Conservation (phyloP, 2,888 invertebrate genomes). For the Ophion ellenae region DNA sequence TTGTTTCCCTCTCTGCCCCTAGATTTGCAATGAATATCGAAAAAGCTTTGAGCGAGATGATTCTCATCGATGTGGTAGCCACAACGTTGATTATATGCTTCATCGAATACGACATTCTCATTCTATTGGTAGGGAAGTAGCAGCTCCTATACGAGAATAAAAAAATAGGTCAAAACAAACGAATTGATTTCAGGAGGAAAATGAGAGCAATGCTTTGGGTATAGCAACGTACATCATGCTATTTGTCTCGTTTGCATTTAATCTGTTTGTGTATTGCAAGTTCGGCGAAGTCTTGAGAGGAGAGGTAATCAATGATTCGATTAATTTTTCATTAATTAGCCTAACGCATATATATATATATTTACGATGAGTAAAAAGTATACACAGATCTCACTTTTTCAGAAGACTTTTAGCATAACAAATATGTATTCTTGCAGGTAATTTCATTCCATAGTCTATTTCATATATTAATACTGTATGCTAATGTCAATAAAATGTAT, state of each 20-base stretch:
- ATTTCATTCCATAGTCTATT: too few species aligned
- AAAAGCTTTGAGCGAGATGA: slow-evolving; percentile 73
- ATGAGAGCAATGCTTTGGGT: background rate
- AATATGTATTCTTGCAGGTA: too few species aligned
- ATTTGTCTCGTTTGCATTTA: background rate
- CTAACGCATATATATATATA: too few species aligned
- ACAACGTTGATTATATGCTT: slow-evolving; percentile 78
- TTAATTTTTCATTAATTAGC: background rate
- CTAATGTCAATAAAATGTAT: too few species aligned
- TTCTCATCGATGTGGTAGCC: slow-evolving; percentile 75
- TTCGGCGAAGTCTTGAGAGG: slow-evolving; percentile 16
- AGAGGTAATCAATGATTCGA: slow-evolving; percentile 4
- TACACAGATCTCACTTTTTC: too few species aligned
- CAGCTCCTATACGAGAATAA: background rate
- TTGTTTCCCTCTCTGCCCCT: slow-evolving; percentile 22
- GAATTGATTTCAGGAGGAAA: slow-evolving; percentile 39
- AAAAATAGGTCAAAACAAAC: background rate
- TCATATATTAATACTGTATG: too few species aligned
- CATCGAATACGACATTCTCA: background rate
- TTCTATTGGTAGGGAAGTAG: slow-evolving; percentile 72
- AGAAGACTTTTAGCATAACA: too few species aligned
- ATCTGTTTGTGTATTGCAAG: too few species aligned
- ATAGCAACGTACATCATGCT: slow-evolving; percentile 20
- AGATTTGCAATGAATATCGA: slow-evolving; percentile 54
- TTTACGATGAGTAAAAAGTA: background rate